These are phyloP conservation scores for Antitype chi DNA, from an alignment of 2,888 invertebrate species.

Conservation along the genomic window DNA sequence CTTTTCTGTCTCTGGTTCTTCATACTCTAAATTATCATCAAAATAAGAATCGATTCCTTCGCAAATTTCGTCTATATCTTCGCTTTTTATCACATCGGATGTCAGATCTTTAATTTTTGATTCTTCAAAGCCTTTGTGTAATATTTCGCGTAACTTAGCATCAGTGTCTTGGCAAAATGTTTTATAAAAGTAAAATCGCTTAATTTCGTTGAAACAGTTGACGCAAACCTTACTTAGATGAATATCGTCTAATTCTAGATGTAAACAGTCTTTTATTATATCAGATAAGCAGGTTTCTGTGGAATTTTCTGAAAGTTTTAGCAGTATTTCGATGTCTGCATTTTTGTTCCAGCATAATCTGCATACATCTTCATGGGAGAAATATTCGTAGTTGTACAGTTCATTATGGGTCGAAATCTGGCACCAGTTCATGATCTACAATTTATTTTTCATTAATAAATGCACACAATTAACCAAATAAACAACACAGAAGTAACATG, in stretches of 20 bases:
- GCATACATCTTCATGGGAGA: conserved; percentile 80
- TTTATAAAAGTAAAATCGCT: conserved; percentile 80
- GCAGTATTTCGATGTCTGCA: conserved; percentile 70
- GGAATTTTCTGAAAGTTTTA: conserved; percentile 54
- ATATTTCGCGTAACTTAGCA: conserved; percentile 73
- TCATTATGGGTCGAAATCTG: conserved; percentile 65
- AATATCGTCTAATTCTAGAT: conserved; percentile 73
- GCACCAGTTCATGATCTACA: conserved; percentile 66
- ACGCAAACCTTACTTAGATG: conserved; percentile 78
- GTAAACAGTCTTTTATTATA: conserved; percentile 79
- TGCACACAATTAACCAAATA: neutral
- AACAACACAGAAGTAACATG: conserved; percentile 20
- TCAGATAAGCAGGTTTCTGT: conserved; percentile 67
- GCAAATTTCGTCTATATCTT: conserved; percentile 46
- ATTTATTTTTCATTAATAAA: conserved; percentile 13
- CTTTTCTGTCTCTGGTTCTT: conserved; percentile 32
- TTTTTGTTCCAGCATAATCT: conserved; percentile 82
- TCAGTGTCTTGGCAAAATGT: conserved; percentile 78
- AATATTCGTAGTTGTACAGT: conserved; percentile 79
- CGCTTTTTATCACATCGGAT: conserved; percentile 44
- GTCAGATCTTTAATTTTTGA: conserved; percentile 46
- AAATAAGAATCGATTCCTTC: conserved; percentile 42
- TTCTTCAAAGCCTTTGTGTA: conserved; percentile 53
- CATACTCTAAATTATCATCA: conserved; percentile 41
- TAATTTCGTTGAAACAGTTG: conserved; percentile 76